Percentiles rank a stretch among this genome's conserved stretches.
Conservation (phyloP, 2,113 vertebrate species). For the Otocyon megalotis region DNA sequence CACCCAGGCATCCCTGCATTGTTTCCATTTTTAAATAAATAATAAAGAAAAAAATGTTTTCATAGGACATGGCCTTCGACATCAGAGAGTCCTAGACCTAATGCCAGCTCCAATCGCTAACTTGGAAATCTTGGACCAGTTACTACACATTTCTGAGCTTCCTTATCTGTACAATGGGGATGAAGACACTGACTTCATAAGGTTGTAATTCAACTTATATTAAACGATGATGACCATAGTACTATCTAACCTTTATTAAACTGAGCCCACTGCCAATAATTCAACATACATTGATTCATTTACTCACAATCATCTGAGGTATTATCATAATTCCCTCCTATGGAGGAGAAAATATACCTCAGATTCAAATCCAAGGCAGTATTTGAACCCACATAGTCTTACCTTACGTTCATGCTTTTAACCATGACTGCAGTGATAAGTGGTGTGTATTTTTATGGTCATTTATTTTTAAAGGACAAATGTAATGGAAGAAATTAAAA, state of each 20-base stretch:
- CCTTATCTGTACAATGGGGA: background rate
- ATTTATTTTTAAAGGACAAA: slow-evolving; percentile 15
- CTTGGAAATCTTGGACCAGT: background rate
- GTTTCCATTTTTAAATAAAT: background rate
- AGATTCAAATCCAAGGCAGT: background rate
- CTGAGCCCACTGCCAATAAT: background rate
- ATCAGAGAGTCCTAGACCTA: background rate
- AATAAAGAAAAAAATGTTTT: background rate
- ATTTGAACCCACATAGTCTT: background rate
- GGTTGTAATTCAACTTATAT: background rate
- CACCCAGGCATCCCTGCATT: background rate
- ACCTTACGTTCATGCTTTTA: background rate
- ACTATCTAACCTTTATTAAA: slow-evolving; percentile 1
- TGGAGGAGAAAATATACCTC: background rate
- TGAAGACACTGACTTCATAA: background rate
- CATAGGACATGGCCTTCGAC: background rate
- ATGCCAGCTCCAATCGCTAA: background rate
- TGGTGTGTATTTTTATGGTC: background rate
- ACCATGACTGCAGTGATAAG: background rate
- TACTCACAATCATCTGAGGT: background rate
- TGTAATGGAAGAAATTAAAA: slow-evolving; percentile 18
- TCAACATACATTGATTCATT: background rate
- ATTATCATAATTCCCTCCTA: background rate
- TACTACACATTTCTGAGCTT: background rate
- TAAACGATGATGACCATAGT: background rate